Evolutionary conservation across 2,888 invertebrate genomes (phyloP).

Genomic region (Lordiphosa fenestrarum): DNA sequence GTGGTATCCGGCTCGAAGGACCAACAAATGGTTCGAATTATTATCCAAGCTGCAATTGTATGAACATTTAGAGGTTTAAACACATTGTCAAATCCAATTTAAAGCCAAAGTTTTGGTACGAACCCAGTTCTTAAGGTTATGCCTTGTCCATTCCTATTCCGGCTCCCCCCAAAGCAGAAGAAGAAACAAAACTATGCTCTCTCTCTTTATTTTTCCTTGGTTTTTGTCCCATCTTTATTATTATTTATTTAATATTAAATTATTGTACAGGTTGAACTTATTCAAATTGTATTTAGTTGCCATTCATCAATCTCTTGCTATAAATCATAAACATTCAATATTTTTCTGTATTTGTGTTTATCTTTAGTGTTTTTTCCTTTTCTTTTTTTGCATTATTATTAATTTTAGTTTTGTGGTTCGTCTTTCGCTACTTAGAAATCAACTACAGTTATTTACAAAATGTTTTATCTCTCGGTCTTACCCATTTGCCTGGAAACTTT

Average conservation of each 20-base stretch:
- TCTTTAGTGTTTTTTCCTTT: constrained; percentile 18
- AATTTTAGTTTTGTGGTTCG: constrained; percentile 18
- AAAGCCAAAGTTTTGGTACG: no score
- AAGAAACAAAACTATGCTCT: no score
- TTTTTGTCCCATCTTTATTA: constrained; percentile 32
- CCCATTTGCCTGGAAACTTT: constrained; percentile 17
- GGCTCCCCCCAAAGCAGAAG: no score
- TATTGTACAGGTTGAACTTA: constrained; percentile 77
- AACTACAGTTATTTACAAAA: constrained; percentile 70
- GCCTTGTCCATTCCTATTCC: no score
- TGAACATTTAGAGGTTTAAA: no score
- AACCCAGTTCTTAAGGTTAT: no score
- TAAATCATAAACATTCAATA: constrained; percentile 65
- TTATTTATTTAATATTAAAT: constrained; percentile 70
- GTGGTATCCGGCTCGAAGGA: no score
- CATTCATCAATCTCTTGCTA: constrained; percentile 42
- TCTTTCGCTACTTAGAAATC: constrained; percentile 65
- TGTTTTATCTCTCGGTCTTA: constrained; percentile 11
- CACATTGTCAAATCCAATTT: no score
- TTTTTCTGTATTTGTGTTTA: constrained; percentile 20
- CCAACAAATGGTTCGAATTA: no score
- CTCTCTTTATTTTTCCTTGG: constrained; percentile 26
- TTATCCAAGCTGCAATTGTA: no score
- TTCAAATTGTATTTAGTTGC: constrained; percentile 70
- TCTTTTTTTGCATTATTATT: no score